Percentiles rank a stretch among this genome's conserved stretches.
Evolutionary conservation across 2,888 invertebrate species (phyloP).

Genomic region (Cryptocephalus moraei): DNA sequence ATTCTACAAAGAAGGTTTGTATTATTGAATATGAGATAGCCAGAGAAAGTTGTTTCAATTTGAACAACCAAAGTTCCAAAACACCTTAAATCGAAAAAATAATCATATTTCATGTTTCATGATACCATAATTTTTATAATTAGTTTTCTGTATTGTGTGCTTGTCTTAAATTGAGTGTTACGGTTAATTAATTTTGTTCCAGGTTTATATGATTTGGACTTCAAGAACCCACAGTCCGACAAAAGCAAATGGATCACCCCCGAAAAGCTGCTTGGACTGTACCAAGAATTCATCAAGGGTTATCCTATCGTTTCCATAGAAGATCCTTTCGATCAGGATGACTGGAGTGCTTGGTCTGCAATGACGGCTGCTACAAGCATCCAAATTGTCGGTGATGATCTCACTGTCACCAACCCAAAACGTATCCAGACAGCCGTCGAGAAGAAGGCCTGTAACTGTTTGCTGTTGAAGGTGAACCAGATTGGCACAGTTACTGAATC

Average conservation of each 20-base stretch:
- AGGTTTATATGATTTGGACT: conserved; percentile 82
- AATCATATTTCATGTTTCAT: too few relatives aligned
- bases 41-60: too few relatives aligned
- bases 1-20: conserved; percentile 67
- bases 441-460: conserved; percentile 95
- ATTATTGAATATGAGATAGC: background rate
- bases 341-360: conserved; percentile 90
- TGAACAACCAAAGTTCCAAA: too few relatives aligned
- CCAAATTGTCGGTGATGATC: conserved; percentile 92
- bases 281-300: conserved; percentile 82
- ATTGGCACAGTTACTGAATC: conserved; percentile 98
- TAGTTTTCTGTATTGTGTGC: too few relatives aligned
- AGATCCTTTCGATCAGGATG: conserved; percentile 99
- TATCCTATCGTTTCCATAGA: conserved; percentile 95
- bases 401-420: conserved; percentile 91
- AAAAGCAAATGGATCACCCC: conserved; percentile 70
- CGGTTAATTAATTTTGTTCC: background rate
- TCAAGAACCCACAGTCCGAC: conserved; percentile 91
- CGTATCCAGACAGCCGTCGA: conserved; percentile 91
- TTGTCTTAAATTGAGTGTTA: too few relatives aligned
- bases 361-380: conserved; percentile 67
- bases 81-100: too few relatives aligned
- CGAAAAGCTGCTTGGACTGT: conserved; percentile 75
- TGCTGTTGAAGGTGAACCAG: conserved; percentile 93
- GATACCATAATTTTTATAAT: too few relatives aligned